Base-by-base conservation (phyloP, 92 coral and sea anemone genomes). In the Umimayanthus chanpuru region DNA sequence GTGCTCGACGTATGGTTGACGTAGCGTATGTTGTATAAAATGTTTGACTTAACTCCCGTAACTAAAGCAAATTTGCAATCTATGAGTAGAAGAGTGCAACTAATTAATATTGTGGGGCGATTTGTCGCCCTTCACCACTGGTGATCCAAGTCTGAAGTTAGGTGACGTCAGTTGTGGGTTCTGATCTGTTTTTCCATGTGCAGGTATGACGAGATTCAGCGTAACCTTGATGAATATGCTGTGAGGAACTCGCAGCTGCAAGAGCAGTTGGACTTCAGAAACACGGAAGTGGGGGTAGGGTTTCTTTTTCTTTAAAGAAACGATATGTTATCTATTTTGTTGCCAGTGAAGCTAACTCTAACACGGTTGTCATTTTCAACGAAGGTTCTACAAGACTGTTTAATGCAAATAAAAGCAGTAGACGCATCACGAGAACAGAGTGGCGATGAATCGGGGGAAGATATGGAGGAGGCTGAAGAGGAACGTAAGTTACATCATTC, bases 341-440 rank as follows among this genome's bases (percentile, higher is more conserved):
- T 58, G 9, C 30, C 15, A 32, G 25, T 61, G 25, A 68, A 68
- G 73, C 58, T 53, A 21, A 6, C 20, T 61, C 68, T 61, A 72
- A 32, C 23, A 28, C 40, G 16, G 18, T 28, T 72, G 3, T 44
- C 56, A 14, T 28, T 47, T 4, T 18, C n/a, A 39, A 36, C 55
- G 32, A 83, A 94, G 94, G 95, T 96, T 16, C 92, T 96, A 4
- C 94, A 95, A 43, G 98, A 94, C 73, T 94, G 98, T 68, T 88
- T 96, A 29, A 90, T 90, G 85, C 98, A 96, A 73, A 88, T 96
- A 73, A 96, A 96, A 82, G 91, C 88, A 15, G 61, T 28, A 32
- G 78, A 44, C 55, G 11, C 77, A 1, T 29, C 87, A 15, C 79
- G 65, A 21, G 78, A 83, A 29, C 80, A 73, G 4, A 73, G 79